Evolutionary conservation across 2,888 invertebrate genomes (phyloP).

Genomic region (Eupithecia subumbrata): DNA sequence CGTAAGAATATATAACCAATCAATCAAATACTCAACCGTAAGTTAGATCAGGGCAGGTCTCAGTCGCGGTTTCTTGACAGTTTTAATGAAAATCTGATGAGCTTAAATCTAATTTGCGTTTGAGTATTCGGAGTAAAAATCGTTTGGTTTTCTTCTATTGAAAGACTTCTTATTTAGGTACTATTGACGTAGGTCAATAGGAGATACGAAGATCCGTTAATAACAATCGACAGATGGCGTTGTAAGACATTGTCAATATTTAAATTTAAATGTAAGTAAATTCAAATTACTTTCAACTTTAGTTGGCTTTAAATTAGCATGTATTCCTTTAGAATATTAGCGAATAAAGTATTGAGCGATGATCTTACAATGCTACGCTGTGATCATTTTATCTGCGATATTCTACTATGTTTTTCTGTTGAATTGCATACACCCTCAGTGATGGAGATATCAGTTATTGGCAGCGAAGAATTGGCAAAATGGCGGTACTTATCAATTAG

Average conservation of each 20-base stretch:
- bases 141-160: no score
- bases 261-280: conserved; percentile 28
- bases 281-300: conserved; percentile 35
- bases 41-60: background rate
- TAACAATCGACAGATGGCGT: conserved; percentile 12
- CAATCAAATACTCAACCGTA: no score
- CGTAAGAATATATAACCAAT: no score
- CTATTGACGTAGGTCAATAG: no score
- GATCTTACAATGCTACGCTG: conserved; percentile 35
- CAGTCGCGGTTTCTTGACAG: no score
- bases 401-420: background rate
- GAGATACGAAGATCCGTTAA: background rate
- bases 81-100: background rate
- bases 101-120: background rate
- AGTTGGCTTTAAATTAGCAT: conserved; percentile 43
- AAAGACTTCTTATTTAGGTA: no score
- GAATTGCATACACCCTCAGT: background rate
- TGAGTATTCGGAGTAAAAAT: background rate
- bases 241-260: conserved; percentile 21
- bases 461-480: conserved; percentile 1
- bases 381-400: background rate
- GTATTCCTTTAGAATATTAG: conserved; percentile 40
- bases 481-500: conserved; percentile 17
- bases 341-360: conserved; percentile 26
- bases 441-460: background rate